phyloP scores from a whole-genome alignment of 2,797 vertebrate species.

The Falco cherrug region DNA sequence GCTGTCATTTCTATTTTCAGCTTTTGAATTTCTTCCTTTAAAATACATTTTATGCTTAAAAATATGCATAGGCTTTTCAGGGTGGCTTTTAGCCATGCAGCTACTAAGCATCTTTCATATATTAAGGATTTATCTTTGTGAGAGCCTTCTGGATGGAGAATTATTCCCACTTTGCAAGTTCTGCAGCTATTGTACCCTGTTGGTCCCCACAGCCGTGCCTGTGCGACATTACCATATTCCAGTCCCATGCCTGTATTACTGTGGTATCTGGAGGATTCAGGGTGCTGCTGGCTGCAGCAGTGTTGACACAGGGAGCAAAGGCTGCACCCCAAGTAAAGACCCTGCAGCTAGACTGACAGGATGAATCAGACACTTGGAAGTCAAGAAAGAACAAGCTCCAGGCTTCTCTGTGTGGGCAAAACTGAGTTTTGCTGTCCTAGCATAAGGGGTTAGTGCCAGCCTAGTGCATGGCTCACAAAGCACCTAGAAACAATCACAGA shows the following conservation, averaged over 20 bases:
- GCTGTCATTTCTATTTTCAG: not conserved
- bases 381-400: not conserved
- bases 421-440: not conserved
- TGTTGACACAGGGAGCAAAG: not conserved
- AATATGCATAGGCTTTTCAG: not conserved
- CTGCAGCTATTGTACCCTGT: not conserved
- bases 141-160: not conserved
- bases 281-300: not conserved
- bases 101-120: not conserved
- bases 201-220: not conserved
- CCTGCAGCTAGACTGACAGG: not conserved
- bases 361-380: not conserved
- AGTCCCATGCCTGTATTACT: not conserved
- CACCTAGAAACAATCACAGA: not conserved
- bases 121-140: not conserved
- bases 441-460: not conserved
- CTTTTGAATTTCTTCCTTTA: not conserved
- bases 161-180: not conserved
- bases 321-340: not conserved
- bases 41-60: not conserved
- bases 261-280: not conserved
- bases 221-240: accelerated
- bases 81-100: not conserved
- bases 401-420: not conserved
- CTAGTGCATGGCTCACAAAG: not conserved